A percentile compares a stretch with the other conserved stretches of the same genome.
Evolutionary conservation across 64 coral and sea anemone species (phyloP).

Genomic region (Platygyra sinensis): DNA sequence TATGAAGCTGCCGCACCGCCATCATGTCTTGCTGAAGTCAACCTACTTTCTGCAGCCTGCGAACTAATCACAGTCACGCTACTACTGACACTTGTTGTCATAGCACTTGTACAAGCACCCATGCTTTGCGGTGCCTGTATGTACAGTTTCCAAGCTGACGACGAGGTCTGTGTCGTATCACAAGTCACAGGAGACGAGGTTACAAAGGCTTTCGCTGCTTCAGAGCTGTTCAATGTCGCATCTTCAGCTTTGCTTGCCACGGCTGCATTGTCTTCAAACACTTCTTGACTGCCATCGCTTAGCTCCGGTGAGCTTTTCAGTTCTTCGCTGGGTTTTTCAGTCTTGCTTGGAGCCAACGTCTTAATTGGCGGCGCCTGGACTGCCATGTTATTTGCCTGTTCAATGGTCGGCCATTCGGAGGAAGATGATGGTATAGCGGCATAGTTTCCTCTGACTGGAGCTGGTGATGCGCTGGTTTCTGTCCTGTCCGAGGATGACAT

Average conservation of each 20-base stretch:
- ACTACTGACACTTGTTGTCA: constrained; percentile 72
- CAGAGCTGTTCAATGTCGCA: neutral
- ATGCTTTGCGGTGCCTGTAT: constrained; percentile 75
- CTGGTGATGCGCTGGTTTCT: constrained; percentile 43
- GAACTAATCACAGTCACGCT: constrained; percentile 6
- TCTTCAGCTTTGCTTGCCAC: neutral
- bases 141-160: constrained; percentile 85
- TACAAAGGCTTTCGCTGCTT: neutral
- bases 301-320: constrained; percentile 13
- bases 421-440: constrained; percentile 79
- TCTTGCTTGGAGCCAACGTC: neutral
- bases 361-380: neutral
- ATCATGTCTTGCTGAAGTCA: neutral
- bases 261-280: constrained; percentile 26
- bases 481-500: constrained; percentile 45
- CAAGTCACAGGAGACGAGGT: constrained; percentile 23
- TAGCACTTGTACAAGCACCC: constrained; percentile 84
- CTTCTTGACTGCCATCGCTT: constrained; percentile 31
- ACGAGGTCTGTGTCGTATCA: constrained; percentile 35
- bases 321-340: neutral
- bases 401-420: constrained; percentile 95
- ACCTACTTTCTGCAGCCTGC: neutral
- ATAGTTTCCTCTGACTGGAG: constrained; percentile 72
- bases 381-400: constrained; percentile 84
- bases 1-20: neutral